These are phyloP conservation scores for Upupa epops DNA, from an alignment of 2,113 vertebrate species.

Conservation along the genomic window DNA sequence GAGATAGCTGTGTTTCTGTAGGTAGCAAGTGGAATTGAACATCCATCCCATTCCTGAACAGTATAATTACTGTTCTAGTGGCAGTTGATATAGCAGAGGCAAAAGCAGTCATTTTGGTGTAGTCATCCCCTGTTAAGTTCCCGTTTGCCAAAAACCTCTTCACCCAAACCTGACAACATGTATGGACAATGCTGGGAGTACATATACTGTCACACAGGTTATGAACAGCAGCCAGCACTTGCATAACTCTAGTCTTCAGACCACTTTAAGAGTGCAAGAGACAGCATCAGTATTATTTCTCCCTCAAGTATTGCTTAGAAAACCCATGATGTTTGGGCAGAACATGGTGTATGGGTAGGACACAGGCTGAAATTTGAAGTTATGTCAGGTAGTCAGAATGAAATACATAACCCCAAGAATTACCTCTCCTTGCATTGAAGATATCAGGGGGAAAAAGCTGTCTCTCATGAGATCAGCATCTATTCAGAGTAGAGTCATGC, in stretches of 20 bases:
- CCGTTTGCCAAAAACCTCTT: background rate
- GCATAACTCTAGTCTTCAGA: background rate
- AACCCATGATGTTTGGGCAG: background rate
- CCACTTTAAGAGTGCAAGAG: background rate
- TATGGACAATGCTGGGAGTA: background rate
- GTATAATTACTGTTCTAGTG: background rate
- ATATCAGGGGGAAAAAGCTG: background rate
- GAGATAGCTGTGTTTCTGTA: background rate
- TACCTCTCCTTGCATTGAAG: background rate
- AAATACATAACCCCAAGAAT: background rate
- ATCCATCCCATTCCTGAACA: background rate
- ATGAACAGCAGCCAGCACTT: background rate
- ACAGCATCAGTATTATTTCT: background rate
- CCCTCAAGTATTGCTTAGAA: background rate
- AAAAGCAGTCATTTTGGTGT: background rate
- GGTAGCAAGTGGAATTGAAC: rapidly evolving
- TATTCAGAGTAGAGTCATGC: background rate
- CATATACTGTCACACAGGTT: no score
- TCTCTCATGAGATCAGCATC: background rate
- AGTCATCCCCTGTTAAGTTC: background rate
- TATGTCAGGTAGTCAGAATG: background rate
- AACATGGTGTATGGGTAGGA: background rate
- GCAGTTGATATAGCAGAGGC: background rate
- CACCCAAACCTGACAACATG: background rate
- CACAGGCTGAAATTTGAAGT: background rate